Percentiles rank a stretch among this genome's conserved stretches.
Conservation (phyloP, 2,888 invertebrate genomes). For the Monochamus alternatus region DNA sequence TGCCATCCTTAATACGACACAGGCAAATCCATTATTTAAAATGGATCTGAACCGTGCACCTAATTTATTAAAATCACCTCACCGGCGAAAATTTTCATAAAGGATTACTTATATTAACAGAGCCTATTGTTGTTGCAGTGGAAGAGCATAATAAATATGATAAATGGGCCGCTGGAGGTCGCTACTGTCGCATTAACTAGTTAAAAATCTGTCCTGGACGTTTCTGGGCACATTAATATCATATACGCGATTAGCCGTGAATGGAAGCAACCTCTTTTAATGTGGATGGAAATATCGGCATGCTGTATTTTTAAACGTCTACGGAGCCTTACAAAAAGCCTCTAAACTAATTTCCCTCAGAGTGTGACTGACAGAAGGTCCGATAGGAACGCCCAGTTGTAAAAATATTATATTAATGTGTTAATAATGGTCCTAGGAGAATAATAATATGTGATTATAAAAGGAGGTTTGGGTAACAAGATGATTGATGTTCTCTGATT, state of each 20-base stretch:
- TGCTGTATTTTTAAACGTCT: conserved; percentile 43
- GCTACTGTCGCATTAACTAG: conserved; percentile 70
- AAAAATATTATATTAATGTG: conserved; percentile 71
- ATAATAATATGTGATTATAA: conserved; percentile 67
- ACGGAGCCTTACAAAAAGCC: conserved; percentile 45
- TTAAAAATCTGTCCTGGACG: conserved; percentile 71
- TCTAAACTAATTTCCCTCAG: conserved; percentile 66
- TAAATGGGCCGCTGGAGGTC: conserved; percentile 67
- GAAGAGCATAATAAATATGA: conserved; percentile 67
- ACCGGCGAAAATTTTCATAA: conserved; percentile 41
- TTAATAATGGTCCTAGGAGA: conserved; percentile 69
- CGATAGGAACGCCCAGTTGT: conserved; percentile 69
- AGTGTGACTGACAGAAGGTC: conserved; percentile 69
- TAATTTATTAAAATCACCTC: conserved; percentile 14
- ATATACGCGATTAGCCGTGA: conserved; percentile 71
- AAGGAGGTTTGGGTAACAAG: conserved; percentile 56
- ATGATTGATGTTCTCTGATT: conserved; percentile 58
- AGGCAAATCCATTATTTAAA: conserved; percentile 3
- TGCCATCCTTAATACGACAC: not conserved
- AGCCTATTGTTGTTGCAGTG: conserved; percentile 65
- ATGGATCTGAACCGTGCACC: not conserved
- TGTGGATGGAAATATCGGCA: conserved; percentile 62
- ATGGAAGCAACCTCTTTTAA: conserved; percentile 66
- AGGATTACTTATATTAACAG: conserved; percentile 63
- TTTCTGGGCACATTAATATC: conserved; percentile 71